These are phyloP conservation scores for Caerostris extrusa DNA, from an alignment of 1,140 invertebrate genomes.

Conservation along the genomic window DNA sequence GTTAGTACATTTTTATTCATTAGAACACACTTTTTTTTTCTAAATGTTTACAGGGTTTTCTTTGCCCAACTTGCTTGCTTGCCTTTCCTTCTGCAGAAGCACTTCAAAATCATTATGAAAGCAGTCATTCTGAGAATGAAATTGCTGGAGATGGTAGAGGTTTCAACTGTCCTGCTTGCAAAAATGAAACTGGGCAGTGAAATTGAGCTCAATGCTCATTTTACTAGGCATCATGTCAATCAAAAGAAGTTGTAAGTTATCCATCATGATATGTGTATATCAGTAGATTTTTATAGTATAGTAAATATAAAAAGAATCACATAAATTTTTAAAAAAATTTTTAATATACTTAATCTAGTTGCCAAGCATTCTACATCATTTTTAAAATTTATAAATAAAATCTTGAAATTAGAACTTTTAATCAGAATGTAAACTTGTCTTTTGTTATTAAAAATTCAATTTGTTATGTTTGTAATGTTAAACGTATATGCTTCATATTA, in stretches of 20 bases:
- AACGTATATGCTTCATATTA: too few species aligned
- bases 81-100: slow-evolving; percentile 80
- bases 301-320: too few species aligned
- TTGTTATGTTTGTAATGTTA: too few species aligned
- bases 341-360: too few species aligned
- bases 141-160: slow-evolving; percentile 22
- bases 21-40: neutral
- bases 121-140: slow-evolving; percentile 77
- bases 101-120: slow-evolving; percentile 81
- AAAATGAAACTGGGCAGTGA: slow-evolving; percentile 75
- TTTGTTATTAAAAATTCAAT: too few species aligned
- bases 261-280: too few species aligned
- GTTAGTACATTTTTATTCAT: neutral
- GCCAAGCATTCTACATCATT: too few species aligned
- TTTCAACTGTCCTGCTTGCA: slow-evolving; percentile 76
- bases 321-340: too few species aligned
- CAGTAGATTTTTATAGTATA: too few species aligned
- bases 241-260: slow-evolving; percentile 37
- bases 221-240: slow-evolving; percentile 78
- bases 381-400: too few species aligned
- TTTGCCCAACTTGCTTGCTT: slow-evolving; percentile 82
- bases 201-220: slow-evolving; percentile 78
- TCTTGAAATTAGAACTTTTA: too few species aligned
- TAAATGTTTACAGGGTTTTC: slow-evolving; percentile 80
- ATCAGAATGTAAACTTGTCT: too few species aligned